These are phyloP conservation scores for Araneus ventricosus DNA, from an alignment of 1,140 invertebrate genomes.

Conservation along the genomic window DNA sequence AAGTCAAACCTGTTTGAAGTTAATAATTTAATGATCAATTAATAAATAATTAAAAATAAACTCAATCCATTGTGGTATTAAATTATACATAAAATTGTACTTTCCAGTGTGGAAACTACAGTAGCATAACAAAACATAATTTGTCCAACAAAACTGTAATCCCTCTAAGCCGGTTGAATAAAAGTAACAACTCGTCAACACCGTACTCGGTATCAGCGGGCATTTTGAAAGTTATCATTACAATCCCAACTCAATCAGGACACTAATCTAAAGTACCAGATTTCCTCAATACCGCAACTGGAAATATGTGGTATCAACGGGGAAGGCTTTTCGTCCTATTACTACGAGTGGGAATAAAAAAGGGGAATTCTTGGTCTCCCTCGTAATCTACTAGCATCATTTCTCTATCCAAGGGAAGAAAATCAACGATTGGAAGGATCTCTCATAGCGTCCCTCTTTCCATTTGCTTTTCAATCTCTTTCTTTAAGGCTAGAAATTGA, in stretches of 20 bases:
- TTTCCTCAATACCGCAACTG: not conserved
- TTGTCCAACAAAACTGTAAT: not conserved
- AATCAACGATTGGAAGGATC: conserved; percentile 30
- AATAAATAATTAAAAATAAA: too few relatives aligned
- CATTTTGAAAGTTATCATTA: not conserved
- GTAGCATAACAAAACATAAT: too few relatives aligned
- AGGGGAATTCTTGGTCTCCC: not conserved
- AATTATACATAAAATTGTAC: too few relatives aligned
- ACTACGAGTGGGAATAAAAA: not conserved
- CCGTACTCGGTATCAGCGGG: not conserved
- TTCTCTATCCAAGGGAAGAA: conserved; percentile 3
- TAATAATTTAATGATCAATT: too few relatives aligned
- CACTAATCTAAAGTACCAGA: conserved; percentile 28
- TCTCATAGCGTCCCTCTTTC: conserved; percentile 11
- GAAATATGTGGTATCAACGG: conserved; percentile 33
- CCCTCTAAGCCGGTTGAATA: not conserved
- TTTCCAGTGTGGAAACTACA: too few relatives aligned
- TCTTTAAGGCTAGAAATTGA: conserved; percentile 33
- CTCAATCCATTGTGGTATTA: too few relatives aligned
- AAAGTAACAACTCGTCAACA: not conserved
- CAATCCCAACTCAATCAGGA: conserved; percentile 2
- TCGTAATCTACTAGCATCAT: conserved; percentile 26
- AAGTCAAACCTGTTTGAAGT: too few relatives aligned
- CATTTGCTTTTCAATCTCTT: conserved; percentile 51
- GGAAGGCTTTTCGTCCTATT: not conserved